Percentiles rank a stretch among this genome's conserved stretches.
These are phyloP conservation scores for Hipparchia semele DNA, from an alignment of 2,888 invertebrate genomes.

Conservation along the genomic window DNA sequence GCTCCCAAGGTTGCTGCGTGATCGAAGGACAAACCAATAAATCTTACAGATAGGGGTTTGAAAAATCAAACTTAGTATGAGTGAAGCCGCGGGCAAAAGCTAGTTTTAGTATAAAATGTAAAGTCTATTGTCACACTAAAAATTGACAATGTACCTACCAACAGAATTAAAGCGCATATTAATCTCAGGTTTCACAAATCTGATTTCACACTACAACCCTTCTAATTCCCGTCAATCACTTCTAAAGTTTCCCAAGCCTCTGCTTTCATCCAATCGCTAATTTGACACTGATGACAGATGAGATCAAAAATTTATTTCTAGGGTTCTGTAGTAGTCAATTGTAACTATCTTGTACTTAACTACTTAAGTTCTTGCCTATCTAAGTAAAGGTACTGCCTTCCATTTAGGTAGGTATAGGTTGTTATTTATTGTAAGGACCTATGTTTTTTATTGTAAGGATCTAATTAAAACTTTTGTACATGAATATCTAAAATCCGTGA, in stretches of 20 bases:
- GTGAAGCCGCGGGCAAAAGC: too few relatives aligned
- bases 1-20: too few relatives aligned
- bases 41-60: too few relatives aligned
- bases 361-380: too few relatives aligned
- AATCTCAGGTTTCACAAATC: constrained; percentile 30
- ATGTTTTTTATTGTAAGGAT: background rate
- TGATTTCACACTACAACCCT: constrained; percentile 35
- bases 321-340: too few relatives aligned
- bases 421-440: background rate
- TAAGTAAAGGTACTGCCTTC: too few relatives aligned
- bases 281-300: constrained; percentile 7
- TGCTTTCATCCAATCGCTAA: constrained; percentile 12
- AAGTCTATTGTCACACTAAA: background rate
- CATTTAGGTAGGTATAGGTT: too few relatives aligned
- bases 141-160: background rate
- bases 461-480: background rate
- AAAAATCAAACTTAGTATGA: too few relatives aligned
- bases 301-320: background rate
- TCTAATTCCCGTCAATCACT: constrained; percentile 53
- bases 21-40: too few relatives aligned
- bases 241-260: constrained; percentile 51
- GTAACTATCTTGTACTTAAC: too few relatives aligned
- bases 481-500: background rate
- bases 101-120: background rate
- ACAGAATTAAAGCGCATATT: background rate